phyloP scores from a whole-genome alignment of 2,797 vertebrate species.

The Arrhamphus sclerolepis region DNA sequence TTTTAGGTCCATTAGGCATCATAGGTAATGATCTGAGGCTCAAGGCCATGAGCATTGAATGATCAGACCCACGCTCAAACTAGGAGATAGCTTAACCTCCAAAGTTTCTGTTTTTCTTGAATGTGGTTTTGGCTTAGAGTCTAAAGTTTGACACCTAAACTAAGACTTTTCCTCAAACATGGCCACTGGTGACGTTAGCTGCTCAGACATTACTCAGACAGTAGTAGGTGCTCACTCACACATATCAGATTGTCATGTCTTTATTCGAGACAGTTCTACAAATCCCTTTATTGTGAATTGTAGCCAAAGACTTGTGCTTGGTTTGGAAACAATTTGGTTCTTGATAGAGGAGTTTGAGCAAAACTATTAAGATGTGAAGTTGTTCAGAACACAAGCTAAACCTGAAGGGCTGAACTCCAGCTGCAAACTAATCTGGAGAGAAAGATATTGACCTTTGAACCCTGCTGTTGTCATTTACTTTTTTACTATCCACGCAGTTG shows the following conservation, averaged over 20 bases:
- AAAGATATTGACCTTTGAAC: constrained; percentile 18
- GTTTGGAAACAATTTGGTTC: constrained; percentile 26
- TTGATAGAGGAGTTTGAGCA: constrained; percentile 3
- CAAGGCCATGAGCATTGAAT: constrained; percentile 6
- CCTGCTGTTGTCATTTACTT: constrained; percentile 17
- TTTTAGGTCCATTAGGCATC: constrained; percentile 25
- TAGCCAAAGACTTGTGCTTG: constrained; percentile 68
- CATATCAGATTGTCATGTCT: constrained; percentile 61
- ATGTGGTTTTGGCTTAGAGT: no score
- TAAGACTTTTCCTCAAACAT: no score
- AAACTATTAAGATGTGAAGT: constrained; percentile 25
- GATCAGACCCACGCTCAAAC: background rate
- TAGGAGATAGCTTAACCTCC: background rate
- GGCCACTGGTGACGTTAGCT: background rate
- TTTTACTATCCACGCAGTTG: constrained; percentile 10
- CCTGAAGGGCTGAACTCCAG: constrained; percentile 64
- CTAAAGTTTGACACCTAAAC: no score
- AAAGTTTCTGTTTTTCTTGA: no score
- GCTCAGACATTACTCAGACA: constrained; percentile 12
- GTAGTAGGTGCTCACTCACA: constrained; percentile 42
- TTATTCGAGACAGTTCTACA: constrained; percentile 51
- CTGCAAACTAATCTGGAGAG: constrained; percentile 35
- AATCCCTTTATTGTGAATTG: constrained; percentile 71
- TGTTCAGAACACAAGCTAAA: constrained; percentile 22
- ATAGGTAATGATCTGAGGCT: constrained; percentile 29